phyloP scores from a whole-genome alignment of 2,797 vertebrate species.

The Borostomias antarcticus region DNA sequence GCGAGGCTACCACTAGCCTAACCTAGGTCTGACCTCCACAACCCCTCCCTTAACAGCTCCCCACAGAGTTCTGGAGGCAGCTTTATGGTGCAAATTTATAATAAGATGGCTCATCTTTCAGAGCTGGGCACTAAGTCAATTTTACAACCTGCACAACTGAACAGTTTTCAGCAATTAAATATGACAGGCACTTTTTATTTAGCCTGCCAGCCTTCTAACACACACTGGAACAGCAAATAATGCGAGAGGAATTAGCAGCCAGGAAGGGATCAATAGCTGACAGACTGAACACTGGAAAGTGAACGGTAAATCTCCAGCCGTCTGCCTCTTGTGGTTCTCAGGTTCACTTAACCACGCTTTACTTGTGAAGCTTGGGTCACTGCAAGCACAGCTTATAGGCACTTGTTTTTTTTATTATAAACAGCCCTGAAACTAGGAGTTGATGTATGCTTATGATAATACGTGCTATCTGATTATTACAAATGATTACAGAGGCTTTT shows the following conservation, averaged over 20 bases:
- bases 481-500: too few species aligned
- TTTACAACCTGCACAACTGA: slow-evolving; percentile 48
- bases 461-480: too few species aligned
- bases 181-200: slow-evolving; percentile 46
- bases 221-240: slow-evolving; percentile 25
- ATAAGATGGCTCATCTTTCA: slow-evolving; percentile 47
- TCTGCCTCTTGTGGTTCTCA: slow-evolving; percentile 7
- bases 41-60: slow-evolving; percentile 32
- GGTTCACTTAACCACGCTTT: not conserved
- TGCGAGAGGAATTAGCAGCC: slow-evolving; percentile 23
- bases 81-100: slow-evolving; percentile 53
- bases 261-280: slow-evolving; percentile 59
- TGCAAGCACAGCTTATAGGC: not conserved
- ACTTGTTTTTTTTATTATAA: too few species aligned
- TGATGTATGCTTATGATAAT: too few species aligned
- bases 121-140: slow-evolving; percentile 39
- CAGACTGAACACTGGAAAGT: slow-evolving; percentile 24
- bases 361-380: not conserved
- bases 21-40: slow-evolving; percentile 46
- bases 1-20: slow-evolving; percentile 38
- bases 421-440: too few species aligned
- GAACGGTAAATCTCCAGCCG: slow-evolving; percentile 33
- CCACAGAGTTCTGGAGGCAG: slow-evolving; percentile 32
- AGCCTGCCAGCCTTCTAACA: slow-evolving; percentile 30
- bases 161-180: slow-evolving; percentile 45